Percentiles rank a stretch among this genome's conserved stretches.
phyloP scores from a whole-genome alignment of 1,140 invertebrate genomes.

The Rhagoletis pomonella region DNA sequence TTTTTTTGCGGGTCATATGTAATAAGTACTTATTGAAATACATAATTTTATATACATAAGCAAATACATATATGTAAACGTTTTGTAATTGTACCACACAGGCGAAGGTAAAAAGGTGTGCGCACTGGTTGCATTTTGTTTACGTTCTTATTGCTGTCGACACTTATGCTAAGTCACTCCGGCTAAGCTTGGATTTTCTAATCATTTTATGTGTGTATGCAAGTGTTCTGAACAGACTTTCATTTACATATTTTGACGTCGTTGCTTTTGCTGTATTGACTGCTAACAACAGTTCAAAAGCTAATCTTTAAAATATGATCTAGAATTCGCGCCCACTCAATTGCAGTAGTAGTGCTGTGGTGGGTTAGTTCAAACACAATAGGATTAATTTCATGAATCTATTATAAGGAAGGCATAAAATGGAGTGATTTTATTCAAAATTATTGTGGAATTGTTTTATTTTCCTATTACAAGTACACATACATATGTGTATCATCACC shows the following conservation, averaged over 20 bases:
- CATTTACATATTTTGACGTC: background rate
- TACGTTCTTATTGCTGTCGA: background rate
- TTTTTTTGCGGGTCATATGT: background rate
- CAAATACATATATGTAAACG: slow-evolving; percentile 54
- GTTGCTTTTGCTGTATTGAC: background rate
- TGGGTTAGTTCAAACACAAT: background rate
- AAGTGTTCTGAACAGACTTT: background rate
- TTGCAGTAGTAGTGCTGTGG: slow-evolving; percentile 10
- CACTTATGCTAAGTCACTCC: background rate
- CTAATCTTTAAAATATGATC: slow-evolving; percentile 67
- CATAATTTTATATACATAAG: no score
- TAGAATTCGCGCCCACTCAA: slow-evolving; percentile 69
- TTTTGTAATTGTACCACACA: slow-evolving; percentile 69
- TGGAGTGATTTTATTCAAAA: no score
- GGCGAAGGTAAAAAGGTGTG: slow-evolving; percentile 65
- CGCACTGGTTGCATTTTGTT: slow-evolving; percentile 37
- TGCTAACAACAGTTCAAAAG: background rate
- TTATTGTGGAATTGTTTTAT: no score
- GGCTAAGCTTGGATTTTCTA: background rate
- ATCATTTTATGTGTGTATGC: background rate
- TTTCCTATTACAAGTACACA: no score
- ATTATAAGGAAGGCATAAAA: background rate
- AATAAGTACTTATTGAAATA: background rate
- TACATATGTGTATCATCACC: no score
- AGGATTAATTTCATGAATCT: background rate